Evolutionary conservation across 2,888 invertebrate genomes (phyloP).

Genomic region (Euphydryas editha): DNA sequence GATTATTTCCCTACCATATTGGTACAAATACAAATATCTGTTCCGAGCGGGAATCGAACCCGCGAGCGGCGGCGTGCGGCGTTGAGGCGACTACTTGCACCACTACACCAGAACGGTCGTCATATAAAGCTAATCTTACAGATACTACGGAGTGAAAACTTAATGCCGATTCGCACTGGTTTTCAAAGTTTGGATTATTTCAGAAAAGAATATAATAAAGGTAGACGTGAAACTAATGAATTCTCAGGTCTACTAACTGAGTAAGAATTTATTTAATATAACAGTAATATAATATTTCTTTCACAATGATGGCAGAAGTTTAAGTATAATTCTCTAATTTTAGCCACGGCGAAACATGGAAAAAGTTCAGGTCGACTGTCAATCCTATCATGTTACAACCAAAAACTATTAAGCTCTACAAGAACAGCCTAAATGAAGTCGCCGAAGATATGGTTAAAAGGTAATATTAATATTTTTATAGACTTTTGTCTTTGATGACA

Average conservation of each 20-base stretch:
- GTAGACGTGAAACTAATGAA: too few relatives aligned
- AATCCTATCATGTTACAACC: conserved; percentile 91
- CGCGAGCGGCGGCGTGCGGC: too few relatives aligned
- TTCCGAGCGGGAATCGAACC: too few relatives aligned
- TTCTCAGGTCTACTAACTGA: too few relatives aligned
- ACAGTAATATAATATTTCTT: too few relatives aligned
- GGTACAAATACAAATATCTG: too few relatives aligned
- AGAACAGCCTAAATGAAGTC: conserved; percentile 85
- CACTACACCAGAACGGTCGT: too few relatives aligned
- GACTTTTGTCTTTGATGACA: too few relatives aligned
- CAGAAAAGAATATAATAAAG: conserved; percentile 44
- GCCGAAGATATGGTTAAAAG: conserved; percentile 86
- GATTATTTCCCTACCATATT: too few relatives aligned
- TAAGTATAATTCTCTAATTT: conserved; percentile 11
- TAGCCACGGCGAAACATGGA: conserved; percentile 92
- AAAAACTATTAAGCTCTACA: conserved; percentile 87
- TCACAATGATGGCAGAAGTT: too few relatives aligned
- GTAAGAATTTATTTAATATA: too few relatives aligned
- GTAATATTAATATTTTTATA: conserved; percentile 54
- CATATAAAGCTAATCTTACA: conserved; percentile 37
- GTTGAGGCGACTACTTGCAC: too few relatives aligned
- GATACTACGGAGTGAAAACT: conserved; percentile 63
- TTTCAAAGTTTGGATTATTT: conserved; percentile 59
- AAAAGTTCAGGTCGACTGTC: conserved; percentile 88
- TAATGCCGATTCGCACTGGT: conserved; percentile 57